Evolutionary conservation across 53 echinoderm and acorn worm species (phyloP).

Genomic region (Patiria pectinifera): DNA sequence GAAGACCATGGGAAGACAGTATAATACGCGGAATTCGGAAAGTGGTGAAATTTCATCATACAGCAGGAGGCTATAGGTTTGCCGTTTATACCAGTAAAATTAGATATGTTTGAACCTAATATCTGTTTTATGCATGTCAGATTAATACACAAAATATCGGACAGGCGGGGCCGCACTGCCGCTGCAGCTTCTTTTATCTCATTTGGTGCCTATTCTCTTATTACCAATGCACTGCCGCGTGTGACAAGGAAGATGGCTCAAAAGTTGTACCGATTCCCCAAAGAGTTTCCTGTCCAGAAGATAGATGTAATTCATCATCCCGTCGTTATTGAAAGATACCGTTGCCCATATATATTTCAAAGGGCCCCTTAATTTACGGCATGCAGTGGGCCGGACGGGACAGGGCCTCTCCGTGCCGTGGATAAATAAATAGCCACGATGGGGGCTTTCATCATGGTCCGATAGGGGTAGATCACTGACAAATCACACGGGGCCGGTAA

Average conservation of each 20-base stretch:
- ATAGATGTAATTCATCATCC: slow-evolving; percentile 28
- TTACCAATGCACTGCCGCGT: neutral
- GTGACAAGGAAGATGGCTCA: neutral
- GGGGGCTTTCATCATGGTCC: neutral
- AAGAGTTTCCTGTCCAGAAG: neutral
- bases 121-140: too few relatives aligned
- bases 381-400: slow-evolving; percentile 5
- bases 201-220: neutral
- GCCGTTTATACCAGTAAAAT: too few relatives aligned
- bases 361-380: slow-evolving; percentile 15
- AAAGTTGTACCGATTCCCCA: neutral
- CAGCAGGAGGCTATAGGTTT: too few relatives aligned
- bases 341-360: slow-evolving; percentile 40
- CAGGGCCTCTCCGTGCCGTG: slow-evolving; percentile 34
- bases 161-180: too few relatives aligned
- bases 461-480: neutral
- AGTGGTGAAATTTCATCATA: too few relatives aligned
- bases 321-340: slow-evolving; percentile 3
- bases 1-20: too few relatives aligned
- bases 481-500: slow-evolving; percentile 37
- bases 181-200: too few relatives aligned
- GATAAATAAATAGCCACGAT: slow-evolving; percentile 41
- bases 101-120: too few relatives aligned
- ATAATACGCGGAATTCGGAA: too few relatives aligned
- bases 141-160: too few relatives aligned